Evolutionary conservation across 2,113 vertebrate species (phyloP).

Genomic region (Poecile atricapillus): DNA sequence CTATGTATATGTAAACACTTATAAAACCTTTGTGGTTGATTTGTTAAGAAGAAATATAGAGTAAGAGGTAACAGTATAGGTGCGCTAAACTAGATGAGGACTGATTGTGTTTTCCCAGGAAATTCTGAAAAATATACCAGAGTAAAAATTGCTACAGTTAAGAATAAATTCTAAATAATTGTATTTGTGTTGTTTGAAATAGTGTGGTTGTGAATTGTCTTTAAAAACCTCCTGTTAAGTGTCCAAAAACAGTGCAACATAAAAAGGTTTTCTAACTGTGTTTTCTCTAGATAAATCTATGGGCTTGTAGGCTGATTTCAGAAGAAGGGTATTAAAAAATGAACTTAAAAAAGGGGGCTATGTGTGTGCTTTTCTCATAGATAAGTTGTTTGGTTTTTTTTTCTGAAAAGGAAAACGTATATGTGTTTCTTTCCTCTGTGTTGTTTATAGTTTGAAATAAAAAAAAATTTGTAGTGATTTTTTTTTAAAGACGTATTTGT

Average conservation of each 20-base stretch:
- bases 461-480: slow-evolving; percentile 24
- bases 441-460: slow-evolving; percentile 51
- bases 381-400: background rate
- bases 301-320: background rate
- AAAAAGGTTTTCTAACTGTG: slow-evolving; percentile 29
- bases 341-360: background rate
- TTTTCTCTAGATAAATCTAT: slow-evolving; percentile 23
- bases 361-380: background rate
- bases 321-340: slow-evolving; percentile 40
- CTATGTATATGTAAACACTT: slow-evolving; percentile 11
- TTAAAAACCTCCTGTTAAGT: slow-evolving; percentile 13
- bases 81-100: slow-evolving; percentile 16
- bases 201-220: slow-evolving; percentile 14
- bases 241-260: slow-evolving; percentile 28
- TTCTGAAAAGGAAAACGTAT: background rate
- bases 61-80: background rate
- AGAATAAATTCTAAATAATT: slow-evolving; percentile 55
- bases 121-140: slow-evolving; percentile 40
- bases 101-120: slow-evolving; percentile 32
- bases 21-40: background rate
- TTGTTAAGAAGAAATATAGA: slow-evolving; percentile 11
- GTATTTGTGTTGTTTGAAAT: background rate
- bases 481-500: slow-evolving; percentile 9
- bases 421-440: slow-evolving; percentile 11
- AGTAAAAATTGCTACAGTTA: slow-evolving; percentile 40